Conservation (phyloP, 2,113 vertebrate species). For the Thunnus maccoyii region DNA sequence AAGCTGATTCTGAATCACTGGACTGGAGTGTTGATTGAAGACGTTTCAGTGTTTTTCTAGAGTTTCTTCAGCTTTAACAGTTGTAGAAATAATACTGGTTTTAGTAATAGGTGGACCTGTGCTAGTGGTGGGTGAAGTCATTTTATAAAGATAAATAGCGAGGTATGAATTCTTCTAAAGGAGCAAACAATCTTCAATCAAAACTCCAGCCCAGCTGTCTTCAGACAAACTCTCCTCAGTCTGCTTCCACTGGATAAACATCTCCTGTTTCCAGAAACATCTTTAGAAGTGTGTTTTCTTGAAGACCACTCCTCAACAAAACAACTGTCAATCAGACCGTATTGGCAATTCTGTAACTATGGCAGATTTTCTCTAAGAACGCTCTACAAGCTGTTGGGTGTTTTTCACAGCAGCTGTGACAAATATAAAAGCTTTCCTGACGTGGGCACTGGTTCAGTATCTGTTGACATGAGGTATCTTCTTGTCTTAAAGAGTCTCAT, state of each 20-base stretch:
- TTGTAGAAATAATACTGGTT: neutral
- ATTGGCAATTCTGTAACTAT: neutral
- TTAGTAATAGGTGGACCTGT: neutral
- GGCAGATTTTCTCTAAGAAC: neutral
- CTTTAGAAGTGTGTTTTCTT: neutral
- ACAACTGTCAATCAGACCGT: conserved; percentile 3
- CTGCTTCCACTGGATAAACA: too few species aligned
- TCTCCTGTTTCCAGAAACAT: neutral
- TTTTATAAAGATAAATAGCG: neutral
- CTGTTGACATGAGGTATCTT: conserved; percentile 8
- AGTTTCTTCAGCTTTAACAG: neutral
- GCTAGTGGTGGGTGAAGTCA: neutral
- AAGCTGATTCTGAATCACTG: too few species aligned
- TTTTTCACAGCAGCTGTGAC: conserved; percentile 15
- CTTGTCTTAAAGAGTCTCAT: conserved; percentile 12
- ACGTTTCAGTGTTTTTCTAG: neutral
- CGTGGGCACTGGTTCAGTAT: neutral
- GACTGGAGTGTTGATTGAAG: neutral
- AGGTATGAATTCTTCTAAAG: neutral
- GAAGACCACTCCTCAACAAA: neutral
- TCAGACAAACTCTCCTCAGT: too few species aligned
- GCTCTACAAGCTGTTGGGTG: conserved; percentile 12
- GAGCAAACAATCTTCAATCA: too few species aligned
- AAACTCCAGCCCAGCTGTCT: too few species aligned
- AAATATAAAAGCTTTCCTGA: conserved; percentile 6